Conservation (phyloP, 2,888 invertebrate genomes). For the Sinelater perroti region DNA sequence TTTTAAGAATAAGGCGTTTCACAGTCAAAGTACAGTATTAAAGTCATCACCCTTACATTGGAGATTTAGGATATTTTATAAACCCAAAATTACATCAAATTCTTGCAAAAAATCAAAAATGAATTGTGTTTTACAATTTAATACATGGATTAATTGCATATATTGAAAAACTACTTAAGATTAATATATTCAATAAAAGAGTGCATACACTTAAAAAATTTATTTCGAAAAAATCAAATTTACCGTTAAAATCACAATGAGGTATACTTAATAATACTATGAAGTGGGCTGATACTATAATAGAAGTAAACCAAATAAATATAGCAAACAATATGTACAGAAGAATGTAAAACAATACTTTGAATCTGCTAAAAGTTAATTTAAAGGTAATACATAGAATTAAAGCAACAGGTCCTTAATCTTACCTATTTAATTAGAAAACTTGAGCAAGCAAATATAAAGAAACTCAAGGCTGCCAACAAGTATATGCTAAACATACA, state of each 20-base stretch:
- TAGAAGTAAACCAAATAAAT: constrained; percentile 17
- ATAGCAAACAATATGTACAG: constrained; percentile 25
- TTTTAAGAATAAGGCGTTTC: too few relatives aligned
- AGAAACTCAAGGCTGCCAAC: not conserved
- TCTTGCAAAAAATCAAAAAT: too few relatives aligned
- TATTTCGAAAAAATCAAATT: constrained; percentile 32
- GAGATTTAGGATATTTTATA: too few relatives aligned
- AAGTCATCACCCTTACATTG: too few relatives aligned
- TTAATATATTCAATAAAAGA: too few relatives aligned
- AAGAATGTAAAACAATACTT: constrained; percentile 26
- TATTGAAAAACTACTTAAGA: too few relatives aligned
- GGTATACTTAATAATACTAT: constrained; percentile 47
- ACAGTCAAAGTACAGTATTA: too few relatives aligned
- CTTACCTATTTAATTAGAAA: constrained; percentile 10
- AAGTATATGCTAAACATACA: not conserved
- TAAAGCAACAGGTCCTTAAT: constrained; percentile 21
- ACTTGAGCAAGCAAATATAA: not conserved
- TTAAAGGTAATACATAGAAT: constrained; percentile 6
- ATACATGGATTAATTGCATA: too few relatives aligned
- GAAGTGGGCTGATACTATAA: constrained; percentile 31
- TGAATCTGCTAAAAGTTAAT: not conserved
- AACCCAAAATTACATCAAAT: too few relatives aligned
- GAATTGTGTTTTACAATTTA: too few relatives aligned
- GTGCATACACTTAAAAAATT: constrained; percentile 17
- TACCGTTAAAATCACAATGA: constrained; percentile 45